Percentiles rank a stretch among this genome's conserved stretches.
Evolutionary conservation across 2,797 vertebrate genomes (phyloP).

Genomic region (Erethizon dorsatum): DNA sequence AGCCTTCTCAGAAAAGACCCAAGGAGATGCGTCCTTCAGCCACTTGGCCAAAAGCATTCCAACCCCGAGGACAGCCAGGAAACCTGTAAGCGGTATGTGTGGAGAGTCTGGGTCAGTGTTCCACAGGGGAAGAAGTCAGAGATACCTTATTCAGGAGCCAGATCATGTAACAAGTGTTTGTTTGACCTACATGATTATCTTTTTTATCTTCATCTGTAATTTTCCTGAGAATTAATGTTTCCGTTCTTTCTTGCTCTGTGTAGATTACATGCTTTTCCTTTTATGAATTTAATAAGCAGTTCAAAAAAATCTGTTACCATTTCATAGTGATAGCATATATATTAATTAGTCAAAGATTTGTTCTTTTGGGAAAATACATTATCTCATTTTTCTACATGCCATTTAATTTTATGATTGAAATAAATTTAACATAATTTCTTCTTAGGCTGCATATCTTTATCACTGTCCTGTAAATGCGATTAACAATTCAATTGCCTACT

Average conservation of each 20-base stretch:
- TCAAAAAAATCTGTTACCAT: constrained; percentile 21
- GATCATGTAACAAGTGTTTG: constrained; percentile 8
- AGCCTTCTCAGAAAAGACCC: not conserved
- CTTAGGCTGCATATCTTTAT: not conserved
- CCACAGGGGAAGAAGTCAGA: not conserved
- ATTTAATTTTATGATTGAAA: not conserved
- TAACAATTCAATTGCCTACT: not conserved
- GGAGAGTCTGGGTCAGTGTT: not conserved
- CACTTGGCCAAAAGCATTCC: not conserved
- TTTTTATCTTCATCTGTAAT: constrained; percentile 31
- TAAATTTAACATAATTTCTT: constrained; percentile 38
- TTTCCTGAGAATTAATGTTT: constrained; percentile 52
- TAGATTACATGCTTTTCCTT: constrained; percentile 28
- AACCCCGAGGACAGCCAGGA: not conserved
- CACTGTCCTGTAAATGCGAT: not conserved
- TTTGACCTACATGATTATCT: not conserved
- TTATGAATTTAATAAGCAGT: constrained; percentile 51
- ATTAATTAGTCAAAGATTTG: constrained; percentile 53
- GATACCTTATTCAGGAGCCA: not conserved
- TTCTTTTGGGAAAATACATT: constrained; percentile 21
- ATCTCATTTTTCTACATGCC: constrained; percentile 43
- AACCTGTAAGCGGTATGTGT: not conserved
- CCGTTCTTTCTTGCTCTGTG: constrained; percentile 53
- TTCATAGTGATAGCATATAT: constrained; percentile 40
- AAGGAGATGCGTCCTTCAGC: not conserved